Conservation (phyloP, 2,113 vertebrate species). For the Desmodus rotundus region DNA sequence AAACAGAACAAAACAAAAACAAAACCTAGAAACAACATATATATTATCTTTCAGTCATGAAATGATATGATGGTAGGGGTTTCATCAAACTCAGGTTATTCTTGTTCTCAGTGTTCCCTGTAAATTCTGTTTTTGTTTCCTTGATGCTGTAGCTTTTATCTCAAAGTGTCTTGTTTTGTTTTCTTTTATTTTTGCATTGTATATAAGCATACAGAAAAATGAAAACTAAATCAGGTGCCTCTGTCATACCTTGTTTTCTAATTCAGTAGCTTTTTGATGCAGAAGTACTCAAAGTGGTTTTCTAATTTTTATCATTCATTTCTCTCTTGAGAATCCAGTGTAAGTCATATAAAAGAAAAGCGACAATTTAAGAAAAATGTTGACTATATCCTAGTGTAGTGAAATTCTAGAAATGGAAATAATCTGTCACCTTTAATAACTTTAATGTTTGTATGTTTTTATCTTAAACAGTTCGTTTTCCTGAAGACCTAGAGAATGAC, state of each 20-base stretch:
- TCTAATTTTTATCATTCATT: conserved; percentile 28
- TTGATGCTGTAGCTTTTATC: background rate
- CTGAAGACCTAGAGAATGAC: conserved; percentile 96
- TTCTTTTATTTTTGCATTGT: conserved; percentile 14
- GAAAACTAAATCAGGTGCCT: conserved; percentile 3
- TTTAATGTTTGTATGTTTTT: background rate
- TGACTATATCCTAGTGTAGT: background rate
- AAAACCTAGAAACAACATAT: background rate
- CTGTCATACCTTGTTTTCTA: background rate
- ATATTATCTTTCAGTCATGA: conserved; percentile 1
- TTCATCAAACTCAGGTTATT: conserved; percentile 19
- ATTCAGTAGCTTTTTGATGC: conserved; percentile 4
- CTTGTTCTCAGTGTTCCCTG: conserved; percentile 3
- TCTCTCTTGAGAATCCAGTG: conserved; percentile 16
- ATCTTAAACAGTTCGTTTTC: conserved; percentile 89
- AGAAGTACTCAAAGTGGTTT: conserved; percentile 8
- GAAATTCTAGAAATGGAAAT: conserved; percentile 37
- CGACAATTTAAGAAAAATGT: conserved; percentile 35
- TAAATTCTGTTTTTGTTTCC: background rate
- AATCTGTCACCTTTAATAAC: conserved; percentile 30
- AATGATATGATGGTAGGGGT: background rate
- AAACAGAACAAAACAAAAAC: background rate
- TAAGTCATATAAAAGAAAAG: conserved; percentile 30
- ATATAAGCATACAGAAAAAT: background rate
- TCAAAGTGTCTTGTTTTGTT: background rate